Conservation (phyloP, 2,113 vertebrate genomes). For the Coptodon bakossiorum region DNA sequence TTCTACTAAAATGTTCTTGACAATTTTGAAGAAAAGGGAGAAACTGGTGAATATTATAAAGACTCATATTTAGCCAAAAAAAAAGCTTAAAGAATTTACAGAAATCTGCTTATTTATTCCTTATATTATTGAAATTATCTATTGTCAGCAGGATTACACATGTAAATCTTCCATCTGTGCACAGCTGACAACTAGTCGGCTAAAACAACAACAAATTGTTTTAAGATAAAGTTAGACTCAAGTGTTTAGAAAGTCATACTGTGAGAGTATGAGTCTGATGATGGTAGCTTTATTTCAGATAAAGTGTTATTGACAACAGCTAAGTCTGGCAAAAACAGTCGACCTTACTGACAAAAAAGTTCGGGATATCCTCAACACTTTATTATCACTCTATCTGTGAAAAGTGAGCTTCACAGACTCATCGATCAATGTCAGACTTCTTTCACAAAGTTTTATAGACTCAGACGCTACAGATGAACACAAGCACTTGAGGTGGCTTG, state of each 20-base stretch:
- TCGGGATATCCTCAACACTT: not conserved
- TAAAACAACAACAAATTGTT: not conserved
- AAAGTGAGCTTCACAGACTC: not conserved
- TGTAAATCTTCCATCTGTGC: not conserved
- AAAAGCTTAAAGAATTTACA: not conserved
- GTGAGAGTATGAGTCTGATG: not conserved
- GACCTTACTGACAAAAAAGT: not conserved
- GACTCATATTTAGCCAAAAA: not conserved
- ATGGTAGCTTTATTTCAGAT: not conserved
- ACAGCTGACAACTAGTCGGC: not conserved
- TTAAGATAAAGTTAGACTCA: not conserved
- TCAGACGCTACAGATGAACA: not conserved
- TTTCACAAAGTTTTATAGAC: not conserved
- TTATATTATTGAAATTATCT: not conserved
- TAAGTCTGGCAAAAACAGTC: not conserved
- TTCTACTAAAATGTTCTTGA: not conserved
- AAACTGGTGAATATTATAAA: not conserved
- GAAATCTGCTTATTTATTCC: not conserved
- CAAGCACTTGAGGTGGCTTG: not conserved
- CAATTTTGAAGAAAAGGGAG: not conserved
- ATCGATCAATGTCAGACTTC: not conserved
- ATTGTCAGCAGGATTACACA: not conserved
- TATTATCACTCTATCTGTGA: no score
- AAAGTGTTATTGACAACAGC: not conserved
- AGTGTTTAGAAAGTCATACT: not conserved